Base-by-base conservation (phyloP, 2,888 invertebrate species). In the Philereme transversata region DNA sequence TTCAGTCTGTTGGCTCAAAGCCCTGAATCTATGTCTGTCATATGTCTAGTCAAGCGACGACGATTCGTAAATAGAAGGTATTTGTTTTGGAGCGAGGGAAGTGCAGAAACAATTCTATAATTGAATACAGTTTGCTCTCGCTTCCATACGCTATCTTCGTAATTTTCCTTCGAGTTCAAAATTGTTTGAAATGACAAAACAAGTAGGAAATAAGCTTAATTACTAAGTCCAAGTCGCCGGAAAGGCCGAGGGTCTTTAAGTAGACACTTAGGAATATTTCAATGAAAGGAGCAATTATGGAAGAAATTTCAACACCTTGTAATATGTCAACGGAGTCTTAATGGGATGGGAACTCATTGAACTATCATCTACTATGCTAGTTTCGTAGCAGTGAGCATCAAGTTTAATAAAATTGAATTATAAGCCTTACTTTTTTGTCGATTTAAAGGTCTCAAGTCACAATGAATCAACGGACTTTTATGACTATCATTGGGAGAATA, bases 151-250 rank as follows among this genome's bases (percentile, higher is more conserved):
- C 11, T 33, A 47, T 44, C 8, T 46, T 47, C 33, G 38, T 51
- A 35, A 44, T 54, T 35, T 62, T n/a, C 5, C 22, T 49, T 51
- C n/a, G 48, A 75, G 75, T 72, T 77, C 73, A 78, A 77, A 83
- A 84, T 83, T 84, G 79, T 78, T 77, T 73, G 71, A 81, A 83
- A 85, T 79, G 79, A 84, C 81, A 81, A 83, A 87, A 86, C 86
- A 87, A 84, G 78, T 72, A 78, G 83, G 80, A 90, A 90, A 90
- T 90, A 84, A 88, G 89, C 88, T 88, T 88, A 89, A 89, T 90
- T 88, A 91, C 83, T 80, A 82, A 79, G 88, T 85, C 83, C 82
- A 75, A 83, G 77, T 82, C 82, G 78, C 78, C 82, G 76, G 71
- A 79, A 83, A 81, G 84, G 80, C 76, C 79, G 74, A 74, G 81